phyloP scores from a whole-genome alignment of 2,113 vertebrate genomes.

The cattle (Bos taurus) region DNA sequence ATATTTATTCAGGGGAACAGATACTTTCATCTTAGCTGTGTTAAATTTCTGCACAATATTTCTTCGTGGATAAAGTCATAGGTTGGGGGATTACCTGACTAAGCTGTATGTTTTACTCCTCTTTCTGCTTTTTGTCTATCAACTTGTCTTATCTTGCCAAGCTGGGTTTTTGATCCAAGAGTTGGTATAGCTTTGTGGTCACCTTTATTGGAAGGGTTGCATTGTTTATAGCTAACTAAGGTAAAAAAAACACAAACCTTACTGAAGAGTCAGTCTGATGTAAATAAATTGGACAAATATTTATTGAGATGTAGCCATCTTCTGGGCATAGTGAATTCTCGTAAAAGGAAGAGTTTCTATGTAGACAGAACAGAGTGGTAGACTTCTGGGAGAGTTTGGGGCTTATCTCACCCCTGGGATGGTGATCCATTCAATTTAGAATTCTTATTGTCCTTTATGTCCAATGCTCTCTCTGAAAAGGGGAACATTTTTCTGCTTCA shows the following conservation, averaged over 20 bases:
- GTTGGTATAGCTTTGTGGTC: background rate
- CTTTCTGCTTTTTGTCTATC: background rate
- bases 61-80: background rate
- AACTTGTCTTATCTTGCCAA: background rate
- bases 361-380: background rate
- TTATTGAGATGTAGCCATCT: slow-evolving; percentile 22
- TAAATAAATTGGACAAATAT: background rate
- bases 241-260: background rate
- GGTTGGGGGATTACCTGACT: background rate
- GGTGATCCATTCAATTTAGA: background rate
- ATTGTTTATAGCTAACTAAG: background rate
- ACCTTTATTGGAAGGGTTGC: background rate
- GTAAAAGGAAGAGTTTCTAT: background rate
- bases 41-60: background rate
- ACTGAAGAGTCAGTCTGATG: background rate
- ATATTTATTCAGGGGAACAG: background rate
- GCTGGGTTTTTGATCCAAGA: background rate
- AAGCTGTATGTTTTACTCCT: background rate
- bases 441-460: background rate
- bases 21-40: background rate
- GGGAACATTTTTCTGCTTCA: background rate
- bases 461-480: background rate
- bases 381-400: background rate
- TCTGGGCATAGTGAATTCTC: background rate
- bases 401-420: background rate